phyloP scores from a whole-genome alignment of 2,113 vertebrate genomes.

The Ictalurus punctatus region DNA sequence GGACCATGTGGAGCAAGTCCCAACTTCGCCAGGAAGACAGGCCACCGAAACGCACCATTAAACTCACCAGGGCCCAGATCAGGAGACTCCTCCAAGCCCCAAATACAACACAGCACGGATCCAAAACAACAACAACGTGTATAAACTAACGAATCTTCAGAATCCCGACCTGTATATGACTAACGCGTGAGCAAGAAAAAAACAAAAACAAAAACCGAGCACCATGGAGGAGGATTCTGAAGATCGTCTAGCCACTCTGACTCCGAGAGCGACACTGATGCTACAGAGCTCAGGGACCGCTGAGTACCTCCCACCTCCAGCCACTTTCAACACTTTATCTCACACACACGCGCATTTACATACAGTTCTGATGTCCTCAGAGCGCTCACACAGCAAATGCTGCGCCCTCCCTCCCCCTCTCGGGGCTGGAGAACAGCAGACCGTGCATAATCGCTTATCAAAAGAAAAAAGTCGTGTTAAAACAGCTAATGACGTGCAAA shows the following conservation, averaged over 20 bases:
- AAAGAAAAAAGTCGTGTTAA: slow-evolving; percentile 12
- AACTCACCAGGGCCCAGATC: background rate
- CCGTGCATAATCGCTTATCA: slow-evolving; percentile 9
- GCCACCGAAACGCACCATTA: slow-evolving; percentile 69
- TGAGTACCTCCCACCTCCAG: slow-evolving; percentile 25
- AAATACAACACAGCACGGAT: background rate
- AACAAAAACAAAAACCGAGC: background rate
- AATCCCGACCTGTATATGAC: background rate
- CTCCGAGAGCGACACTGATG: background rate
- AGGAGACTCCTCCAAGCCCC: background rate
- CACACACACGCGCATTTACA: slow-evolving; percentile 30
- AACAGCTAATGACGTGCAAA: background rate
- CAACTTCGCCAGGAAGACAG: slow-evolving; percentile 75
- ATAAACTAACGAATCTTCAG: background rate
- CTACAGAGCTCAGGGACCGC: background rate
- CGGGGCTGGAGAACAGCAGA: background rate
- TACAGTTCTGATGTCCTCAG: slow-evolving; percentile 12
- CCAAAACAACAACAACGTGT: background rate
- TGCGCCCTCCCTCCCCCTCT: background rate
- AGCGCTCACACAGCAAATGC: background rate
- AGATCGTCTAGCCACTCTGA: background rate
- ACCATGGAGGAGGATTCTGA: background rate
- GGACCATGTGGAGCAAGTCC: slow-evolving; percentile 70
- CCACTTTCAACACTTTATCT: background rate
- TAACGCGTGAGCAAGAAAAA: background rate